A percentile compares a stretch with the other conserved stretches of the same genome.
Evolutionary conservation across 2,888 invertebrate species (phyloP).

Genomic region (Ramazzottius varieornatus): DNA sequence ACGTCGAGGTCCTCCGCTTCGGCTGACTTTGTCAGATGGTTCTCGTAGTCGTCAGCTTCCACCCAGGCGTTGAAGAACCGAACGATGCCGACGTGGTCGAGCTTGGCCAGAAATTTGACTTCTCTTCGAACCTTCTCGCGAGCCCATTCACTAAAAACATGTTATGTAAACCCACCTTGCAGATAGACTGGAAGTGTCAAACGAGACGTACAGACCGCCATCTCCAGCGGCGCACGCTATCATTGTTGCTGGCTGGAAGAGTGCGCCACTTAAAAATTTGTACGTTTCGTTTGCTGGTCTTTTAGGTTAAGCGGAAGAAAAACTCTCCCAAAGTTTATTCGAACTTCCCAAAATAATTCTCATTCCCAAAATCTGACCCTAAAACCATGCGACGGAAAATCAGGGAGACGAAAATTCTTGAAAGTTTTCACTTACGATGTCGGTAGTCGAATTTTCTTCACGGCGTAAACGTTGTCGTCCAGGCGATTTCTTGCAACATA

Average conservation of each 20-base stretch:
- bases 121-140: constrained; percentile 71
- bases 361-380: no score
- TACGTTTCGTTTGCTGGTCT: no score
- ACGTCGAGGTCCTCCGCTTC: not conserved
- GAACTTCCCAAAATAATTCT: no score
- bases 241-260: no score
- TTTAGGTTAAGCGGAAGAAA: no score
- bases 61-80: constrained; percentile 86
- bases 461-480: constrained; percentile 75
- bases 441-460: constrained; percentile 70
- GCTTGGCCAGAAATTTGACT: constrained; percentile 69
- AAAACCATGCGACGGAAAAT: no score
- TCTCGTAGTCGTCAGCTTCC: constrained; percentile 30
- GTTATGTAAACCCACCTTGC: not conserved
- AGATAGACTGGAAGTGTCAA: not conserved
- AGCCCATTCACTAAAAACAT: constrained; percentile 37
- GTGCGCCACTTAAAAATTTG: no score
- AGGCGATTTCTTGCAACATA: constrained; percentile 77
- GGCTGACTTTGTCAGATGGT: not conserved
- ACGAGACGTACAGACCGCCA: not conserved
- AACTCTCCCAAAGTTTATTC: constrained; percentile 28
- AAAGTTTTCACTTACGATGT: constrained; percentile 28
- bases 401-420: no score
- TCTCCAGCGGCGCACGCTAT: no score
- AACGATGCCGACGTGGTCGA: constrained; percentile 83